phyloP scores from a whole-genome alignment of 2,113 vertebrate species.

The Hymenochirus boettgeri region DNA sequence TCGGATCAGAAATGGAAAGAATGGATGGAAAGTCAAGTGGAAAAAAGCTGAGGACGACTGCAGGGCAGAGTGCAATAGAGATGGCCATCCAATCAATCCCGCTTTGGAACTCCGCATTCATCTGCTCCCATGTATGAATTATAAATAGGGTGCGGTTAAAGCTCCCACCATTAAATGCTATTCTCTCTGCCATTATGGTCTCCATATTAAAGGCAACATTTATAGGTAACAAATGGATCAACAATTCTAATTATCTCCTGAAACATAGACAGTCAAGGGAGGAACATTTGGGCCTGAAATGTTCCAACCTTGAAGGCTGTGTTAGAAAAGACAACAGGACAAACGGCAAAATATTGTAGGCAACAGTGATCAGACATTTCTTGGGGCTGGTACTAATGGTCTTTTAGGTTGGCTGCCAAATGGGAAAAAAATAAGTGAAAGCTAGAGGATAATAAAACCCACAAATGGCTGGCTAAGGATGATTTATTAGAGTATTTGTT shows the following conservation, averaged over 20 bases:
- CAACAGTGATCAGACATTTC: slow-evolving; percentile 18
- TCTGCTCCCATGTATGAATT: slow-evolving; percentile 7
- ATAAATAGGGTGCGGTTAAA: slow-evolving; percentile 19
- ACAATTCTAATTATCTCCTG: neutral
- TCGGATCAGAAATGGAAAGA: slow-evolving; percentile 1
- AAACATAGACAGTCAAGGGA: neutral
- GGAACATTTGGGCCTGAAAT: slow-evolving; percentile 5
- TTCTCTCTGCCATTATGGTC: slow-evolving; percentile 21
- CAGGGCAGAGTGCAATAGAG: neutral
- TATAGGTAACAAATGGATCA: slow-evolving; percentile 9
- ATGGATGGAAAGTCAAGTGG: slow-evolving; percentile 27
- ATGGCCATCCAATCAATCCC: neutral
- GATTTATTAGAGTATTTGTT: neutral
- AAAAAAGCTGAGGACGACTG: slow-evolving; percentile 12
- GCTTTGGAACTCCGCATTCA: neutral
- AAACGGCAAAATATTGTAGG: neutral
- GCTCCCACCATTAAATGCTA: slow-evolving; percentile 12
- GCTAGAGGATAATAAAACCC: neutral
- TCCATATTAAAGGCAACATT: slow-evolving; percentile 31
- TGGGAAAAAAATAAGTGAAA: neutral
- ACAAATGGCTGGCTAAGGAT: slow-evolving; percentile 2
- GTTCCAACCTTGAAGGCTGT: slow-evolving; percentile 9
- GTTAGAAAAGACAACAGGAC: slow-evolving; percentile 14
- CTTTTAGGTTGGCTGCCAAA: slow-evolving; percentile 13
- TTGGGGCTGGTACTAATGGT: slow-evolving; percentile 13